Conservation (phyloP, 2,113 vertebrate genomes). For the Pangasianodon hypophthalmus region DNA sequence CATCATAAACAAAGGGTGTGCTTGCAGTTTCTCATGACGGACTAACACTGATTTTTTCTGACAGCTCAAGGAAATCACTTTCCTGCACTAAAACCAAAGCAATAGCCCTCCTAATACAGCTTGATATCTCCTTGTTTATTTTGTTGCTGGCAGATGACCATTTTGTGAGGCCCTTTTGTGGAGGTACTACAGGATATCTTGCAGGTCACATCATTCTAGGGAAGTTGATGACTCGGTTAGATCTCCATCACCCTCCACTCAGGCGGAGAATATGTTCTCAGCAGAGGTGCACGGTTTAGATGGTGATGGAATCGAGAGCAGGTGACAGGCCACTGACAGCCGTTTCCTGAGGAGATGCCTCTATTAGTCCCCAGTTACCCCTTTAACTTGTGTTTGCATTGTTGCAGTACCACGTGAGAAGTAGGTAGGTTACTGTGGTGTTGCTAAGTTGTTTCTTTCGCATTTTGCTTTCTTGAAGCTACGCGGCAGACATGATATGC, state of each 20-base stretch:
- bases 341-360: constrained; percentile 54
- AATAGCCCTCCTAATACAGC: constrained; percentile 82
- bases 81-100: constrained; percentile 81
- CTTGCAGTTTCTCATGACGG: constrained; percentile 37
- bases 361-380: constrained; percentile 53
- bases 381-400: constrained; percentile 47
- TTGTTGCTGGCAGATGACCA: constrained; percentile 84
- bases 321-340: constrained; percentile 56
- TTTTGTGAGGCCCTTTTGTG: constrained; percentile 78
- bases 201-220: constrained; percentile 86
- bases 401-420: constrained; percentile 24
- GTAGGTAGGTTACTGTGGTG: not conserved
- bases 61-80: constrained; percentile 83
- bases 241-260: constrained; percentile 83
- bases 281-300: constrained; percentile 62
- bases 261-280: constrained; percentile 76
- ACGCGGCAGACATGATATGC: not conserved
- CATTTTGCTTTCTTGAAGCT: not conserved
- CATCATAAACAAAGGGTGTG: constrained; percentile 39
- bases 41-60: constrained; percentile 77
- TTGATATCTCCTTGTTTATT: constrained; percentile 90
- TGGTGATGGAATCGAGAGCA: constrained; percentile 54
- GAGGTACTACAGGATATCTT: constrained; percentile 79
- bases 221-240: constrained; percentile 88
- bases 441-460: not conserved